Conservation (phyloP, 1,140 invertebrate genomes). For the Lordiphosa mommai region DNA sequence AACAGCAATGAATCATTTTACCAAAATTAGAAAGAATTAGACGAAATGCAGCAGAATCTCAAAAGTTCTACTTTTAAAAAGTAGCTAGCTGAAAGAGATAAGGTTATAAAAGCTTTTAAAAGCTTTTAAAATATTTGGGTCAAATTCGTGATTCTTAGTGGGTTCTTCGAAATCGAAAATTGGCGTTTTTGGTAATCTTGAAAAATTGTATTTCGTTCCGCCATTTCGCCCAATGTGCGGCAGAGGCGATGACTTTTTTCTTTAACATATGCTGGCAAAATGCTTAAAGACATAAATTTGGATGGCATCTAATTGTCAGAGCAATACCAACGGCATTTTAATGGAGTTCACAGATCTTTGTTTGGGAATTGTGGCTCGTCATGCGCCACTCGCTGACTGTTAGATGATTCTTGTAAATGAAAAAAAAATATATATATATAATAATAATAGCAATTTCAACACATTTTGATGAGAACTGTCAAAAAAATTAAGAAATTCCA, state of each 20-base stretch:
- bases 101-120: too few species aligned
- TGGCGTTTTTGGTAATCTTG: too few species aligned
- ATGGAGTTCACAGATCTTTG: slow-evolving; percentile 61
- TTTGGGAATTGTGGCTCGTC: slow-evolving; percentile 47
- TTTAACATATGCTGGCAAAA: slow-evolving; percentile 49
- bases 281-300: slow-evolving; percentile 29
- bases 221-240: slow-evolving; percentile 52
- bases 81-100: too few species aligned
- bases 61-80: too few species aligned
- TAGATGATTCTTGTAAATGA: slow-evolving; percentile 69
- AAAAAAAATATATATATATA: slow-evolving; percentile 35
- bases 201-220: slow-evolving; percentile 17
- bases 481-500: slow-evolving; percentile 74
- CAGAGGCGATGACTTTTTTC: slow-evolving; percentile 36
- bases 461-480: slow-evolving; percentile 75
- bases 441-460: slow-evolving; percentile 68
- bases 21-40: too few species aligned
- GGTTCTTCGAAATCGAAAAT: too few species aligned
- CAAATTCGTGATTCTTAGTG: too few species aligned
- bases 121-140: too few species aligned
- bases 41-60: too few species aligned
- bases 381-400: slow-evolving; percentile 40
- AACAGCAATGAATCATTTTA: too few species aligned
- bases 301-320: slow-evolving; percentile 54
- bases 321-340: slow-evolving; percentile 56